phyloP scores from a whole-genome alignment of 2,888 invertebrate species.

The Cyaniris semiargus region DNA sequence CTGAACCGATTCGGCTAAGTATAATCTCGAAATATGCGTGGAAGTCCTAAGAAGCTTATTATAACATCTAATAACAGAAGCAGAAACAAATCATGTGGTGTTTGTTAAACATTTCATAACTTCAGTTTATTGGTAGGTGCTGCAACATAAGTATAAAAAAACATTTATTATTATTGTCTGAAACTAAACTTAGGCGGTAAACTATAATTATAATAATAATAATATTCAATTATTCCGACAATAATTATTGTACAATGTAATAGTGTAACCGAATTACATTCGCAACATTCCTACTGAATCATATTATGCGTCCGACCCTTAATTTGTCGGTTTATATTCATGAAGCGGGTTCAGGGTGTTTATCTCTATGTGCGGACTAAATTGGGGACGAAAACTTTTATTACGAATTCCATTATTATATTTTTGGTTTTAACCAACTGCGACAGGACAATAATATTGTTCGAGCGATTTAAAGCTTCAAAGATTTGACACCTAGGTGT shows the following conservation, averaged over 20 bases:
- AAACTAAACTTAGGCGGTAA: not conserved
- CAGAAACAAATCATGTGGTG: too few relatives aligned
- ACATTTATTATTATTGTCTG: too few relatives aligned
- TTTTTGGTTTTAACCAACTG: not conserved
- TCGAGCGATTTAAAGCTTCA: too few relatives aligned
- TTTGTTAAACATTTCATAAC: too few relatives aligned
- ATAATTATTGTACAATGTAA: not conserved
- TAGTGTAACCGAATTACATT: not conserved
- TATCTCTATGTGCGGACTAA: constrained; percentile 63
- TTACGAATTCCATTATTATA: constrained; percentile 44
- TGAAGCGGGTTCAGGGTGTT: constrained; percentile 63
- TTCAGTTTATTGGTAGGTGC: too few relatives aligned
- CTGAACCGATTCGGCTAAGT: too few relatives aligned
- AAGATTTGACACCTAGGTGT: too few relatives aligned
- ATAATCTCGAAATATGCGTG: too few relatives aligned
- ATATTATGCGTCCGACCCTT: constrained; percentile 59
- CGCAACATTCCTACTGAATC: constrained; percentile 50
- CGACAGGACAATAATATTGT: not conserved
- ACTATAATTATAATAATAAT: not conserved
- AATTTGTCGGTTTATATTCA: constrained; percentile 78
- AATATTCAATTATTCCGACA: not conserved
- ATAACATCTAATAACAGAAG: too few relatives aligned
- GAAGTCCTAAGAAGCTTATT: too few relatives aligned
- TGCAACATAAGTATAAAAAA: too few relatives aligned
- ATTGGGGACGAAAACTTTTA: constrained; percentile 64